phyloP scores from a whole-genome alignment of 2,113 vertebrate species.

The Danio rerio region GRCz12tu NC_133200.1:9698501-9699000 shows the following conservation, averaged over 20 bases:
- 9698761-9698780: constrained; percentile 28
- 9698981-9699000: constrained; percentile 43
- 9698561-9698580: constrained; percentile 1
- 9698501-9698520: background rate
- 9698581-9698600: background rate
- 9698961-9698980: constrained; percentile 43
- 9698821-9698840: background rate
- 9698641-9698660: background rate
- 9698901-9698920: constrained; percentile 3
- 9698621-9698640: background rate
- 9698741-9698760: constrained; percentile 17
- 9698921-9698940: constrained; percentile 35
- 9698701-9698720: background rate
- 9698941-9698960: background rate
- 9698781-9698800: constrained; percentile 38
- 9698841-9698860: constrained; percentile 31
- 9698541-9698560: constrained; percentile 6
- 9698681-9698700: background rate
- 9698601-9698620: constrained; percentile 9
- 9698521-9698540: background rate
- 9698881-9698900: constrained; percentile 33
- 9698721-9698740: background rate
- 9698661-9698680: background rate
- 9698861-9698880: constrained; percentile 3
- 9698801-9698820: background rate